phyloP scores from a whole-genome alignment of 2,113 vertebrate genomes.

The Oreochromis spilurus region DNA sequence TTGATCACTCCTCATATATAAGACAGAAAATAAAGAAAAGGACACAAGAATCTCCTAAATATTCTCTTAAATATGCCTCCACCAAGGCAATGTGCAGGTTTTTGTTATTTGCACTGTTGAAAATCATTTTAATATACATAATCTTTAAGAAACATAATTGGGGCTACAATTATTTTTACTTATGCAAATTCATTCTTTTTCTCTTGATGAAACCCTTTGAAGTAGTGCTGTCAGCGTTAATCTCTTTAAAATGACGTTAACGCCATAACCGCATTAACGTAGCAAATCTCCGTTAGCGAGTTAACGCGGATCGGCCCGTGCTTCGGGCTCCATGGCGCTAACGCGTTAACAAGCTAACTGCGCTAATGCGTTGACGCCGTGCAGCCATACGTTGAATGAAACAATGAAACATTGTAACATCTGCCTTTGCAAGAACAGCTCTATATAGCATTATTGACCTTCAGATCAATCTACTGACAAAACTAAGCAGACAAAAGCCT shows the following conservation, averaged over 20 bases:
- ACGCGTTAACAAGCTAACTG: background rate
- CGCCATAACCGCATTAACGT: rapidly evolving
- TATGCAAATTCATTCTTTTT: background rate
- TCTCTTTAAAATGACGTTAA: rapidly evolving
- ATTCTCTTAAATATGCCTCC: background rate
- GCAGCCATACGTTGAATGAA: too few species aligned
- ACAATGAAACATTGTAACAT: background rate
- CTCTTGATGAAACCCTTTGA: background rate
- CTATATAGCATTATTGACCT: background rate
- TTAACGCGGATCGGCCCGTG: rapidly evolving
- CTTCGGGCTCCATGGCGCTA: background rate
- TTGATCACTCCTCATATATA: background rate
- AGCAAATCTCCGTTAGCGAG: background rate
- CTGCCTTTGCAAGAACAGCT: background rate
- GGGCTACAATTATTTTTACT: background rate
- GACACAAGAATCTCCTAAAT: background rate
- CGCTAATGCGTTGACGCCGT: too few species aligned
- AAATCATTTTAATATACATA: background rate
- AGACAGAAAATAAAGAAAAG: background rate
- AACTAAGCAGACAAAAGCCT: rapidly evolving
- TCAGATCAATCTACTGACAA: background rate
- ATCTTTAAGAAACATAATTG: background rate
- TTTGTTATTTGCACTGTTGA: background rate
- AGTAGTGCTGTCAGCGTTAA: background rate
- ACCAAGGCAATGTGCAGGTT: background rate